Evolutionary conservation across 1,140 invertebrate species (phyloP).

Genomic region (Nephotettix cincticeps): DNA sequence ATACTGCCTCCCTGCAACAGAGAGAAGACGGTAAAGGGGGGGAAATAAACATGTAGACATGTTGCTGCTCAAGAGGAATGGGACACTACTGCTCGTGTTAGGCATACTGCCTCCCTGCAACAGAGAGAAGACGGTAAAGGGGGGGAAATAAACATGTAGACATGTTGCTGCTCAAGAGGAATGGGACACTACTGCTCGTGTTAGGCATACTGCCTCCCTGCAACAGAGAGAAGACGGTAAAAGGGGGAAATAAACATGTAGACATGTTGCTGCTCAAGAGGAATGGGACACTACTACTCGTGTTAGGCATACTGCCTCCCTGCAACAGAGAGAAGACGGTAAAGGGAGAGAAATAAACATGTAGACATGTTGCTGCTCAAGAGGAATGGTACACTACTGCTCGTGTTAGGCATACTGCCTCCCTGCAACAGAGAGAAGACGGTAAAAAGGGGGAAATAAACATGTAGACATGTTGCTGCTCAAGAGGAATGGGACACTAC

Average conservation of each 20-base stretch:
- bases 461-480: constrained; percentile 63
- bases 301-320: constrained; percentile 74
- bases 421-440: constrained; percentile 62
- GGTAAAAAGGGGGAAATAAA: too few species aligned
- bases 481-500: constrained; percentile 79
- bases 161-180: too few species aligned
- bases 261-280: constrained; percentile 72
- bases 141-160: too few species aligned
- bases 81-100: constrained; percentile 70
- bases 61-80: too few species aligned
- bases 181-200: constrained; percentile 82
- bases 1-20: constrained; percentile 61
- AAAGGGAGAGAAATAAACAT: constrained; percentile 72
- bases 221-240: not conserved
- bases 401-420: constrained; percentile 83
- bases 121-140: too few species aligned
- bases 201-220: constrained; percentile 75
- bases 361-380: constrained; percentile 79
- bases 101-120: constrained; percentile 32
- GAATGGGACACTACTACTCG: constrained; percentile 82
- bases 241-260: not conserved
- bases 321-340: constrained; percentile 63
- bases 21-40: too few species aligned
- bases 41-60: too few species aligned
- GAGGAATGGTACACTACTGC: constrained; percentile 81